Conservation (phyloP, 2,888 invertebrate genomes). For the Dorcus hopei region DNA sequence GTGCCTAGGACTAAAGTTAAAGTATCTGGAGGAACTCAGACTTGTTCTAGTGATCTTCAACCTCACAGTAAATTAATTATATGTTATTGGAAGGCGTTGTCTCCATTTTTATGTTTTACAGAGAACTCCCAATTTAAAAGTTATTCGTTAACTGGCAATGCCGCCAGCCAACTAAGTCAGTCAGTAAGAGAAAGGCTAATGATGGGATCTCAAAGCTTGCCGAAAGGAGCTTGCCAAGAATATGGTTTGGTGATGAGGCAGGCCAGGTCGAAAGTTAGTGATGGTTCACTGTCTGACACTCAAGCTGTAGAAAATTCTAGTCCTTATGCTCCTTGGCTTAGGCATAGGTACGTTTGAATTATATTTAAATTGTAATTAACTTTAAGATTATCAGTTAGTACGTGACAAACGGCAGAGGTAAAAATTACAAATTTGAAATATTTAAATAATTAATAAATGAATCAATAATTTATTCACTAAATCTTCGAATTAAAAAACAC, state of each 20-base stretch:
- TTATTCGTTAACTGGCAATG: conserved; percentile 79
- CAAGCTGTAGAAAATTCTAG: conserved; percentile 81
- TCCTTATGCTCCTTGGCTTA: conserved; percentile 81
- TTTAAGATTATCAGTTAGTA: too few species aligned
- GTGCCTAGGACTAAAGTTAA: conserved; percentile 85
- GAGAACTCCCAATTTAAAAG: conserved; percentile 78
- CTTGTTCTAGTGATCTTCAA: conserved; percentile 73
- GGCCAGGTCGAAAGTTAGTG: conserved; percentile 53
- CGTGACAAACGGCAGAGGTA: too few species aligned
- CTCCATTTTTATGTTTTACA: conserved; percentile 19
- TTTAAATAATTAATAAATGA: too few species aligned
- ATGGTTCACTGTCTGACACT: conserved; percentile 83
- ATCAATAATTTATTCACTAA: too few species aligned
- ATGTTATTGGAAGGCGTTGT: background rate
- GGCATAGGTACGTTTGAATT: conserved; percentile 63
- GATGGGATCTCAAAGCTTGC: conserved; percentile 82
- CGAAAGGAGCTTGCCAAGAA: conserved; percentile 58
- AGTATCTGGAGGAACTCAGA: conserved; percentile 88
- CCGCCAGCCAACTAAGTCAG: conserved; percentile 82
- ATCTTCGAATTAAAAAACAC: too few species aligned
- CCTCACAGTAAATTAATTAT: conserved; percentile 56
- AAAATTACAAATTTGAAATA: too few species aligned
- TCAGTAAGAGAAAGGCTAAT: conserved; percentile 79
- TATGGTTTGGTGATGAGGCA: conserved; percentile 47
- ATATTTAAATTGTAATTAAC: too few species aligned